A percentile compares a stretch with the other conserved stretches of the same genome.
Conservation (phyloP, 2,888 invertebrate genomes). For the Boloria selene region DNA sequence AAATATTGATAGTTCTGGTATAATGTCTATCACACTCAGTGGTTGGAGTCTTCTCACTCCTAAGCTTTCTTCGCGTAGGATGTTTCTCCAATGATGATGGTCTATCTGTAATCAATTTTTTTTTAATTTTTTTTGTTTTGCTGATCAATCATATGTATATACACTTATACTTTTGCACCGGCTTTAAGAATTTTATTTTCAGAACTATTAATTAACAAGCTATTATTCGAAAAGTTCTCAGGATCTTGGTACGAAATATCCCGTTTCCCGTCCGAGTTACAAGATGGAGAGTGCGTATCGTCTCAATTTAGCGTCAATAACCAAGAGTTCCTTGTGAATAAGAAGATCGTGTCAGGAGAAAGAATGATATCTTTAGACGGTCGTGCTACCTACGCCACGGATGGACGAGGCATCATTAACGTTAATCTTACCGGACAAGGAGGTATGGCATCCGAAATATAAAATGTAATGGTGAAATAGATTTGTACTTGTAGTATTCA, state of each 20-base stretch:
- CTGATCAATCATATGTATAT: no score
- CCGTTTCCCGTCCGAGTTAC: constrained; percentile 65
- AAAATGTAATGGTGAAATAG: neutral
- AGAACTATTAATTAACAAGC: neutral
- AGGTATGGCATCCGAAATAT: neutral
- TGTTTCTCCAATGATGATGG: no score
- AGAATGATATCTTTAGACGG: constrained; percentile 44
- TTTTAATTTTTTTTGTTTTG: no score
- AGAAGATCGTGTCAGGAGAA: constrained; percentile 56
- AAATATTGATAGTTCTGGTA: no score
- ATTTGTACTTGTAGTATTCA: neutral
- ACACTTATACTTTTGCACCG: no score
- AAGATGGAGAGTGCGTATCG: constrained; percentile 60
- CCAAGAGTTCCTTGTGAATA: constrained; percentile 48
- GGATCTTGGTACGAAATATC: constrained; percentile 68
- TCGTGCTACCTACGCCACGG: constrained; percentile 43
- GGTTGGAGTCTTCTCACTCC: no score
- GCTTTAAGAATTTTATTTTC: no score
- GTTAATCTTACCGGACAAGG: constrained; percentile 40
- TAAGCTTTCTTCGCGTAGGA: no score
- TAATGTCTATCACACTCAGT: no score
- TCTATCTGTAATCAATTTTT: no score
- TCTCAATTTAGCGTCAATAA: constrained; percentile 41
- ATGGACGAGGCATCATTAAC: constrained; percentile 56
- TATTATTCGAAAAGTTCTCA: constrained; percentile 54